A percentile compares a stretch with the other conserved stretches of the same genome.
phyloP scores from a whole-genome alignment of 1,140 invertebrate species.

The Drosophila insularis region DNA sequence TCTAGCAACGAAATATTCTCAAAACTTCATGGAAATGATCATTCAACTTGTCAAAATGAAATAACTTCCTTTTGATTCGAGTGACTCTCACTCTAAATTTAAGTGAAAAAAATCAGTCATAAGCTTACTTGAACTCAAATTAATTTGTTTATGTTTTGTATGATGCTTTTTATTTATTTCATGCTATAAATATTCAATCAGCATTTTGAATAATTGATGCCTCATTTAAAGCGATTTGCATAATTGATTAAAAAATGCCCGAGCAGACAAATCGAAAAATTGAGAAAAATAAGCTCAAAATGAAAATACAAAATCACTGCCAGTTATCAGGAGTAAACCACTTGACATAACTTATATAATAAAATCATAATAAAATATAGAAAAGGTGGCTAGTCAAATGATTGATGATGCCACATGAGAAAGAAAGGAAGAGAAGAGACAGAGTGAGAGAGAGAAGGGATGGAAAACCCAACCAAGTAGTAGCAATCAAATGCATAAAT shows the following conservation, averaged over 20 bases:
- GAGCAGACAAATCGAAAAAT: slow-evolving; percentile 6
- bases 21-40: background rate
- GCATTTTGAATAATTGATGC: slow-evolving; percentile 39
- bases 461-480: slow-evolving; percentile 10
- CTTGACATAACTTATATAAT: slow-evolving; percentile 39
- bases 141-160: slow-evolving; percentile 12
- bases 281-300: background rate
- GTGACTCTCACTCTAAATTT: background rate
- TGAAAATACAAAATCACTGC: background rate
- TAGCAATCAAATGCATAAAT: slow-evolving; percentile 69
- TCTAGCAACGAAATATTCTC: too few relatives aligned
- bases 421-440: background rate
- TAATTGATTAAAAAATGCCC: slow-evolving; percentile 59
- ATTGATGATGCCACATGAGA: slow-evolving; percentile 53
- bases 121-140: background rate
- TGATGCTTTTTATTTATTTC: slow-evolving; percentile 8
- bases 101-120: background rate
- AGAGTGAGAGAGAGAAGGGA: background rate
- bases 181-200: slow-evolving; percentile 14
- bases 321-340: slow-evolving; percentile 24
- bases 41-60: background rate
- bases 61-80: background rate
- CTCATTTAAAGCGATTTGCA: slow-evolving; percentile 53
- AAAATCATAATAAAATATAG: slow-evolving; percentile 31
- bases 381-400: slow-evolving; percentile 38